Percentiles rank a stretch among this genome's conserved stretches.
Conservation (phyloP, 2,888 invertebrate genomes). For the Rapana venosa region DNA sequence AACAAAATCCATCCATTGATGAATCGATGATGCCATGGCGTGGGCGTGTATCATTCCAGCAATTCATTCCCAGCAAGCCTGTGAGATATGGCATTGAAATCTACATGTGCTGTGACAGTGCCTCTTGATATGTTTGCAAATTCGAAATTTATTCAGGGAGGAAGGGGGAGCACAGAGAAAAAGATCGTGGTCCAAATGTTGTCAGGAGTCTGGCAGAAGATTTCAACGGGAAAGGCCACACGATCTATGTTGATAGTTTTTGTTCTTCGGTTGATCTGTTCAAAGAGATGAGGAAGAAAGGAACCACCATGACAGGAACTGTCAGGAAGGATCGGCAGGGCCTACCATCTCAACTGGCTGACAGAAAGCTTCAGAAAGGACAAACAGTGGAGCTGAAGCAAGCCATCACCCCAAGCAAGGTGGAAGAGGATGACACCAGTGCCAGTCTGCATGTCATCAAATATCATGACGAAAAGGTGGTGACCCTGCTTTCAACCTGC, state of each 20-base stretch:
- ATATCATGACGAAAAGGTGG: conserved; percentile 11
- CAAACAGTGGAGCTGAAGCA: neutral
- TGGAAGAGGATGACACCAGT: neutral
- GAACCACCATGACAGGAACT: neutral
- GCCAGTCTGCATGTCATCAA: neutral
- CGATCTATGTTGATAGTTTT: too few species aligned
- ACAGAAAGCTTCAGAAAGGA: neutral
- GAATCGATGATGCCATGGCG: conserved; percentile 29
- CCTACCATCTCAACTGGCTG: neutral
- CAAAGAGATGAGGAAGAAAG: neutral
- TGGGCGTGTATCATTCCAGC: conserved; percentile 1
- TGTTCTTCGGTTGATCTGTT: too few species aligned
- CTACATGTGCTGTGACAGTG: conserved; percentile 18
- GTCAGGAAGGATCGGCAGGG: neutral
- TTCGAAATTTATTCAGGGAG: conserved; percentile 17
- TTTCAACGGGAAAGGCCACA: too few species aligned
- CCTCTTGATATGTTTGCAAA: neutral
- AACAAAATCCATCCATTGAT: neutral
- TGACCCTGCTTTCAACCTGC: neutral
- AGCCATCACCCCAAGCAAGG: neutral
- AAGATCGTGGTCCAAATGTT: too few species aligned
- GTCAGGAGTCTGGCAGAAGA: too few species aligned
- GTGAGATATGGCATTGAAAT: conserved; percentile 18
- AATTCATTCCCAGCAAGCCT: conserved; percentile 25
- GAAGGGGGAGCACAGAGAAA: neutral